Evolutionary conservation across 64 coral and sea anemone species (phyloP), one percentile per base, ranked within the genome.

Genomic region (Platygyra sinensis): DNA sequence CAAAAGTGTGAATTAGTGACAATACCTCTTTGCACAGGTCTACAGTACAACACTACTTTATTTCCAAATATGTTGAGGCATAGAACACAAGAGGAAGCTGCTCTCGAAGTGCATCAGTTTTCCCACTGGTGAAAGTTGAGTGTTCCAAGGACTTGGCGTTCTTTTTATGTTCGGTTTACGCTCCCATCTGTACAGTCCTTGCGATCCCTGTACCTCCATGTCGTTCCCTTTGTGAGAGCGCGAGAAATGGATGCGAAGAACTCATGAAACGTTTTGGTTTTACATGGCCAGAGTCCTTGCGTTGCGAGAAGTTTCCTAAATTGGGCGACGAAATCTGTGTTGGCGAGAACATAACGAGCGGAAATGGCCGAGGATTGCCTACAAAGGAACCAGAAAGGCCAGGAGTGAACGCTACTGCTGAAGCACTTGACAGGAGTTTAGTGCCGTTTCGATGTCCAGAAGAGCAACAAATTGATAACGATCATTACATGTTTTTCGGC

Each of bases 161-260:
- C 86, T 98, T 98, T 71, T 72, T 98, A 13, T 98, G 96, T 30
- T 91, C 96, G 16, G 87, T 98, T n/a, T 98, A 98, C n/a, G 92
- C 92, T 5, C 96, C 96, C 8, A 80, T 94, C 14, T 98, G 96
- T 49, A 98, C 96, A 3, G 52, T 94, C 18, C 72, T 98, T 8
- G 92, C 86, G 31, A 98, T 74, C 5, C 92, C 92, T 0, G 24
- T 98, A 8, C 96, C 96, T 12, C 96, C 96, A 20, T 98, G 96
- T 72, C 93, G 92, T 55, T 42, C 20, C 31, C 86, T 98, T 67
- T 98, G 96, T 55, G 83, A 89, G 27, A 90, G 86, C 33, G 96
- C 93, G 3, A 86, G 75, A 84, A 25, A 72, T 6, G 96, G 96
- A 9, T 98, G 96, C 60, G 92, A 94, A 72, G 22, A 55, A 4